phyloP scores from a whole-genome alignment of 2,797 vertebrate species.

The Sebastes cheni region DNA sequence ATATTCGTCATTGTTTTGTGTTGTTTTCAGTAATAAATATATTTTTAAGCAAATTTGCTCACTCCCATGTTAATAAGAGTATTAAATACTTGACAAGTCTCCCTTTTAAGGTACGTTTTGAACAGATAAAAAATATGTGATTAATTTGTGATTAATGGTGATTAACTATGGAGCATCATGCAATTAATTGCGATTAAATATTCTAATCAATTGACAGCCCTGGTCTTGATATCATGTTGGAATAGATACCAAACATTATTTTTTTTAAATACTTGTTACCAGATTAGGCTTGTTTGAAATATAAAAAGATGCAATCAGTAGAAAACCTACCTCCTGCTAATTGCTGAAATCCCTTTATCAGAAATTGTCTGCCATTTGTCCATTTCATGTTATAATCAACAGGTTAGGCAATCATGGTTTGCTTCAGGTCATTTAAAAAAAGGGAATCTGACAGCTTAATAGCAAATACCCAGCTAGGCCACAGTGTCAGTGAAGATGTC shows the following conservation, averaged over 20 bases:
- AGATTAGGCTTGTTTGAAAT: not conserved
- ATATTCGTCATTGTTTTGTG: too few species aligned
- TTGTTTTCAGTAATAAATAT: too few species aligned
- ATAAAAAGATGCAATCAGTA: not conserved
- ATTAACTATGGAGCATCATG: not conserved
- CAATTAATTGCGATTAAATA: too few species aligned
- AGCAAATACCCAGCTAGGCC: not conserved
- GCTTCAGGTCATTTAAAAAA: conserved; percentile 1
- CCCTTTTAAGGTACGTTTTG: not conserved
- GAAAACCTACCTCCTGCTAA: not conserved
- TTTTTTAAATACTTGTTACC: not conserved
- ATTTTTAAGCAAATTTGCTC: too few species aligned
- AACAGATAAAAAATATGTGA: not conserved
- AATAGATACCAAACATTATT: not conserved
- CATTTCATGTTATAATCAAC: conserved; percentile 12
- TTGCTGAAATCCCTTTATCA: not conserved
- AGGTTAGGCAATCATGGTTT: not conserved
- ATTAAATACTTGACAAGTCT: not conserved
- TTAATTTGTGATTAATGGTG: not conserved
- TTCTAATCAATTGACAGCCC: not conserved
- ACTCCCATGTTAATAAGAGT: not conserved
- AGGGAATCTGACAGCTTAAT: not conserved
- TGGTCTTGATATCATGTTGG: not conserved
- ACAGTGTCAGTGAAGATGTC: not conserved
- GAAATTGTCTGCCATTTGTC: not conserved